A percentile compares a stretch with the other conserved stretches of the same genome.
Evolutionary conservation across 2,888 invertebrate genomes (phyloP).

Genomic region (Aphidoletes aphidimyza): DNA sequence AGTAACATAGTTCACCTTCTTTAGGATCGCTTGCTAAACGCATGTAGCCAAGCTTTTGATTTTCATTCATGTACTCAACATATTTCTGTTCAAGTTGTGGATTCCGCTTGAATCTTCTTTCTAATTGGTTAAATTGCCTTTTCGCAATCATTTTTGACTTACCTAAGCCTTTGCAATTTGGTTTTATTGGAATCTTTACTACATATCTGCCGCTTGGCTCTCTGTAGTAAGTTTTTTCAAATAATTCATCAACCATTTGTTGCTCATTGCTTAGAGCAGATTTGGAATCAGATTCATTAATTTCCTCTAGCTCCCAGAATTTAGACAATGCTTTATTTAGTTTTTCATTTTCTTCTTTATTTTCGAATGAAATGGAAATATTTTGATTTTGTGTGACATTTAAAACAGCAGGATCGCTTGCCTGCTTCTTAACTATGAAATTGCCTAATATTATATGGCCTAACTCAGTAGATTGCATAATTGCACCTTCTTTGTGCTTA

Average conservation of each 20-base stretch:
- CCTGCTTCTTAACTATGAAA: background rate
- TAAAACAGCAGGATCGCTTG: background rate
- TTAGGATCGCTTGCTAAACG: background rate
- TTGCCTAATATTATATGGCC: constrained; percentile 32
- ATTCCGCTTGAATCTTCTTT: background rate
- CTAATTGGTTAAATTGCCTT: background rate
- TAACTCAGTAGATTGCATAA: background rate
- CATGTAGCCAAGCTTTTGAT: background rate
- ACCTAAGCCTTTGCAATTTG: background rate
- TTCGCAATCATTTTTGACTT: background rate
- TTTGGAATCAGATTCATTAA: background rate
- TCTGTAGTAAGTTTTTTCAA: background rate
- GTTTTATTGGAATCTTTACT: background rate
- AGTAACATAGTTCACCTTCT: background rate
- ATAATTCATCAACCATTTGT: background rate
- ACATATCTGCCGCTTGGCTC: background rate
- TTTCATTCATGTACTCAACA: background rate
- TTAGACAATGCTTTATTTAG: background rate
- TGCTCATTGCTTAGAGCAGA: background rate
- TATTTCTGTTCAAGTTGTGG: background rate
- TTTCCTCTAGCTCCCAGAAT: constrained; percentile 14
- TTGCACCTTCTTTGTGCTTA: background rate
- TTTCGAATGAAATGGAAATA: too few species aligned
- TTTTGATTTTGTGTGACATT: background rate
- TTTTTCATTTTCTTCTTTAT: background rate